Conservation (phyloP, 2,113 vertebrate species). For the Arvicanthis niloticus region DNA sequence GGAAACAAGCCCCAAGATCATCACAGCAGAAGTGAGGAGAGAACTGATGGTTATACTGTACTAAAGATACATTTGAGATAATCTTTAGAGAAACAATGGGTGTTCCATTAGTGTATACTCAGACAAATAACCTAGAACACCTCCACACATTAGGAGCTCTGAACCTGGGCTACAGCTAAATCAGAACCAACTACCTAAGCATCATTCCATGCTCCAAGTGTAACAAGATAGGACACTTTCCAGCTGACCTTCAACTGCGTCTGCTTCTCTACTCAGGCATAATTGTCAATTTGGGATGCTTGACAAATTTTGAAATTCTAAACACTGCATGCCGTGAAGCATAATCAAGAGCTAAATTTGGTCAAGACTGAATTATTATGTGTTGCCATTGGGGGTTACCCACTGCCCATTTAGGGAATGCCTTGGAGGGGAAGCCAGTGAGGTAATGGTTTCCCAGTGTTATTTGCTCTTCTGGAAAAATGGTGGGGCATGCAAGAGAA, state of each 20-base stretch:
- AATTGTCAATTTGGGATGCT: slow-evolving; percentile 33
- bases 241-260: background rate
- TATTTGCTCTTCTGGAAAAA: background rate
- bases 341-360: background rate
- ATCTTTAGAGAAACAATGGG: background rate
- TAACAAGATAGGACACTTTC: background rate
- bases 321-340: background rate
- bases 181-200: background rate
- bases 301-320: slow-evolving; percentile 32
- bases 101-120: background rate
- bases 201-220: background rate
- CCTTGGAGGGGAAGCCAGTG: background rate
- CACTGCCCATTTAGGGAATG: background rate
- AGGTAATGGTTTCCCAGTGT: background rate
- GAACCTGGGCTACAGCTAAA: background rate
- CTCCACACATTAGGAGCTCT: background rate
- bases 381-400: background rate
- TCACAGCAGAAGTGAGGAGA: background rate
- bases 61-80: background rate
- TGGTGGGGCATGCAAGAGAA: background rate
- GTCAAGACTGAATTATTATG: background rate
- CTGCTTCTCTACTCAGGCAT: background rate
- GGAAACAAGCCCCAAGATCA: background rate
- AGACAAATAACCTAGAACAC: background rate
- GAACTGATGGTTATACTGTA: background rate